phyloP scores from a whole-genome alignment of 2,888 invertebrate genomes.

The Scotopteryx bipunctaria region DNA sequence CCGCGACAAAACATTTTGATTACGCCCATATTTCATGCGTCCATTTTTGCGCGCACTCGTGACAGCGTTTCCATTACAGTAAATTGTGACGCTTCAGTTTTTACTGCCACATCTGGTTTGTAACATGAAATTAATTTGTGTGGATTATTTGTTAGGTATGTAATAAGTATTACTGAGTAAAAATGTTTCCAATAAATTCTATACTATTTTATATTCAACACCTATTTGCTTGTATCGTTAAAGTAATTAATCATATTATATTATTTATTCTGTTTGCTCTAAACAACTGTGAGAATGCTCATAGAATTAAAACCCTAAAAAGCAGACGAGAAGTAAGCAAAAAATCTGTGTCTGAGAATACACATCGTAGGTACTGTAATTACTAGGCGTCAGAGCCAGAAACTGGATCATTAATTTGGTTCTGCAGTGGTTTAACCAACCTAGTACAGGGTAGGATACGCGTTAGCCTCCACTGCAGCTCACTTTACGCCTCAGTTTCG shows the following conservation, averaged over 20 bases:
- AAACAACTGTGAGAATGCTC: no score
- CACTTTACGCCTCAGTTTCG: no score
- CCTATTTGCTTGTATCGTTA: no score
- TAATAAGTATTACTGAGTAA: no score
- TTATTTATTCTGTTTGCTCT: no score
- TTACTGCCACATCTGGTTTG: constrained; percentile 43
- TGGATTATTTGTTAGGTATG: constrained; percentile 6
- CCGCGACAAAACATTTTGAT: constrained; percentile 49
- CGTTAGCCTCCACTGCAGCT: no score
- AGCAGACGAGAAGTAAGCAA: no score
- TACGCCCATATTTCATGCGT: constrained; percentile 56
- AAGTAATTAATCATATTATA: no score
- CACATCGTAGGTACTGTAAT: constrained; percentile 6
- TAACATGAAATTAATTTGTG: constrained; percentile 48
- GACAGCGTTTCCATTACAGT: constrained; percentile 54
- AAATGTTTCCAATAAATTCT: no score
- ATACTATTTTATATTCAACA: no score
- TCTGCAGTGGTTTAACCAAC: not conserved
- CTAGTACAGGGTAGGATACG: not conserved
- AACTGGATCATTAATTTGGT: constrained; percentile 9
- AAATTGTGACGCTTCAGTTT: constrained; percentile 59
- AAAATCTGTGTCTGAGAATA: no score
- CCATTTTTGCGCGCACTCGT: constrained; percentile 54
- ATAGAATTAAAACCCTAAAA: no score
- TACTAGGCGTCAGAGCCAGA: constrained; percentile 15